These are phyloP conservation scores for Drosophila oshimai DNA, from an alignment of 1,140 invertebrate genomes.

Conservation along the genomic window DNA sequence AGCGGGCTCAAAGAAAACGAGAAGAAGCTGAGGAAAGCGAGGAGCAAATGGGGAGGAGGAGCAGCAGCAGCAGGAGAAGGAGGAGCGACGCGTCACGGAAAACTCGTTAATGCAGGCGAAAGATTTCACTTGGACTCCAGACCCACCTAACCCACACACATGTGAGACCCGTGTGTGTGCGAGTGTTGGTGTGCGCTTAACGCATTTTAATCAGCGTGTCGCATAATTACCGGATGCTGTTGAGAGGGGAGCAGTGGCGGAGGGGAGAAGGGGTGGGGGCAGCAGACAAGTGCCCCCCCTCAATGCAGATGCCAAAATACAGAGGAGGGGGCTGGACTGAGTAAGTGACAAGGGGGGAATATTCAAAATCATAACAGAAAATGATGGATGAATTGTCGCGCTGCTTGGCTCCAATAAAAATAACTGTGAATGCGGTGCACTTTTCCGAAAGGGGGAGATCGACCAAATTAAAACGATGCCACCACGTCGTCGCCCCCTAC, in stretches of 20 bases:
- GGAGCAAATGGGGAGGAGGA: conserved; percentile 27
- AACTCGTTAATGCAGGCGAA: conserved; percentile 78
- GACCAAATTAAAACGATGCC: conserved; percentile 76
- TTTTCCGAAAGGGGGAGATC: conserved; percentile 62
- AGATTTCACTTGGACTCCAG: conserved; percentile 73
- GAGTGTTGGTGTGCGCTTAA: conserved; percentile 50
- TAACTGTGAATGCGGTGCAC: conserved; percentile 72
- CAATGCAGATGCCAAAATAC: conserved; percentile 39
- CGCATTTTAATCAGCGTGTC: conserved; percentile 81
- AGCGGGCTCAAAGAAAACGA: conserved; percentile 51
- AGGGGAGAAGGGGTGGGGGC: background rate
- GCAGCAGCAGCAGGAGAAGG: conserved; percentile 52
- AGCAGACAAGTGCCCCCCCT: conserved; percentile 16
- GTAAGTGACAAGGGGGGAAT: conserved; percentile 8
- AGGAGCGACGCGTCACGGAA: conserved; percentile 71
- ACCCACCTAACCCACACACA: conserved; percentile 64
- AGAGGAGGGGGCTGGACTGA: background rate
- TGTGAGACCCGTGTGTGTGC: background rate
- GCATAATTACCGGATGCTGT: conserved; percentile 80
- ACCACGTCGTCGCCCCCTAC: conserved; percentile 28
- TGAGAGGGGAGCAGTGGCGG: conserved; percentile 27
- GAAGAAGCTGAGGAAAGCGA: conserved; percentile 29
- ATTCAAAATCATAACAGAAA: conserved; percentile 78
- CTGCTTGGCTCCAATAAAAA: conserved; percentile 80
- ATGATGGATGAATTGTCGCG: conserved; percentile 81